These are phyloP conservation scores for Machimus atricapillus DNA, from an alignment of 2,888 invertebrate species.

Conservation along the genomic window DNA sequence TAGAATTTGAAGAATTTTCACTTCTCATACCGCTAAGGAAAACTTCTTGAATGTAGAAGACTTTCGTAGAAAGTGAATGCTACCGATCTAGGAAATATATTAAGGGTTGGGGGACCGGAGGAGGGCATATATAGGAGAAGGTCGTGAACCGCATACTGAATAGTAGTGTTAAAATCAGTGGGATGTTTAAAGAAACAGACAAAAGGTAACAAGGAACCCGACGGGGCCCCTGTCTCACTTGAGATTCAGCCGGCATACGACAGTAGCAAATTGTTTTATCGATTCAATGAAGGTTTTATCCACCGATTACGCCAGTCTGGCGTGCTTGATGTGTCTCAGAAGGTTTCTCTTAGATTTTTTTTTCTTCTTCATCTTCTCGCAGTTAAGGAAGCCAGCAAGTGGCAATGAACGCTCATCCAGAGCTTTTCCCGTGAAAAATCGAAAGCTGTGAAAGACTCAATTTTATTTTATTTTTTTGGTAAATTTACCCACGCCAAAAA, in stretches of 20 bases:
- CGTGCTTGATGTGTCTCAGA: not conserved
- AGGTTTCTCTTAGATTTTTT: not conserved
- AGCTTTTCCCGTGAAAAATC: not conserved
- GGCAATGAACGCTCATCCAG: not conserved
- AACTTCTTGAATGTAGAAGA: not conserved
- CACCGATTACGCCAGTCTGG: slow-evolving; percentile 12
- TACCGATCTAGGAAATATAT: not conserved
- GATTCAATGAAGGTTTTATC: slow-evolving; percentile 19
- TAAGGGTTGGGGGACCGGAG: not conserved
- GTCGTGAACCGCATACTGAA: not conserved
- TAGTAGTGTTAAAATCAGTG: slow-evolving; percentile 20
- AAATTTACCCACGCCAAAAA: not conserved
- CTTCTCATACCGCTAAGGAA: not conserved
- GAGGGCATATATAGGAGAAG: not conserved
- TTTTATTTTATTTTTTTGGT: not conserved
- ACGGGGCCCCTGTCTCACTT: not conserved
- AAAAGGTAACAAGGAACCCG: not conserved
- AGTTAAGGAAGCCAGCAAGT: not conserved
- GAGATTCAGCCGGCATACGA: not conserved
- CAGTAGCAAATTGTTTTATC: slow-evolving; percentile 33
- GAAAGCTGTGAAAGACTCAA: not conserved
- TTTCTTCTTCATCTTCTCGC: not conserved
- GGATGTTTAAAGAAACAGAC: not conserved
- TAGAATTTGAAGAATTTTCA: not conserved
- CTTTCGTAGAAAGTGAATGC: not conserved